These are phyloP conservation scores for Prunella himalayana DNA, from an alignment of 2,113 vertebrate genomes.

Conservation along the genomic window DNA sequence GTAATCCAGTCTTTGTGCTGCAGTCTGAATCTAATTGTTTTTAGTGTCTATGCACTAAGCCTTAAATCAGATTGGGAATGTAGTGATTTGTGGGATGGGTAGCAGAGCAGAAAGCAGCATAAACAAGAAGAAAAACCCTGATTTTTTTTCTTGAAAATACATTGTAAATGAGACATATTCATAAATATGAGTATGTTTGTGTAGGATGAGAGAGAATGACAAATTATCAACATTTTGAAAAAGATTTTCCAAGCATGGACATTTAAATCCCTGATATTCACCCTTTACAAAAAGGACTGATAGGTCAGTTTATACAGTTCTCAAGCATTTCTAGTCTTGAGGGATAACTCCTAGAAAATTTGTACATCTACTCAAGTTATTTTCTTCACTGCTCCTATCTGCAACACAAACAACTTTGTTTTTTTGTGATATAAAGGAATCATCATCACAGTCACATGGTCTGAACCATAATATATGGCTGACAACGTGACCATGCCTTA, in stretches of 20 bases:
- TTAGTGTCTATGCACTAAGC: background rate
- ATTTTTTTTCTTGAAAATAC: background rate
- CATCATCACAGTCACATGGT: background rate
- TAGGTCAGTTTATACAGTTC: background rate
- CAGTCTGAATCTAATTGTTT: background rate
- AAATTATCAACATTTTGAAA: background rate
- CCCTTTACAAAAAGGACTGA: background rate
- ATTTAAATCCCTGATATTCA: background rate
- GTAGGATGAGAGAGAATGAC: background rate
- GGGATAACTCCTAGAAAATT: background rate
- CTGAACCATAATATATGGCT: background rate
- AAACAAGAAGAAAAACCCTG: accelerated
- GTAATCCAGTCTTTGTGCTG: background rate
- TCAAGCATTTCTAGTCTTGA: background rate
- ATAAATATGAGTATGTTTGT: background rate
- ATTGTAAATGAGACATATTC: background rate
- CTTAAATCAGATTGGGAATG: background rate
- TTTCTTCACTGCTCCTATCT: background rate
- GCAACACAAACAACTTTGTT: background rate
- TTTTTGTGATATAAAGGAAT: background rate
- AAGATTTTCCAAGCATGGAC: background rate
- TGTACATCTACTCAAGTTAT: background rate
- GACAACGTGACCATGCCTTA: background rate
- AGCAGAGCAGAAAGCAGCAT: background rate
- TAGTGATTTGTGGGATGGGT: background rate